Conservation (phyloP, 2,888 invertebrate species). For the Platycheirus albimanus region DNA sequence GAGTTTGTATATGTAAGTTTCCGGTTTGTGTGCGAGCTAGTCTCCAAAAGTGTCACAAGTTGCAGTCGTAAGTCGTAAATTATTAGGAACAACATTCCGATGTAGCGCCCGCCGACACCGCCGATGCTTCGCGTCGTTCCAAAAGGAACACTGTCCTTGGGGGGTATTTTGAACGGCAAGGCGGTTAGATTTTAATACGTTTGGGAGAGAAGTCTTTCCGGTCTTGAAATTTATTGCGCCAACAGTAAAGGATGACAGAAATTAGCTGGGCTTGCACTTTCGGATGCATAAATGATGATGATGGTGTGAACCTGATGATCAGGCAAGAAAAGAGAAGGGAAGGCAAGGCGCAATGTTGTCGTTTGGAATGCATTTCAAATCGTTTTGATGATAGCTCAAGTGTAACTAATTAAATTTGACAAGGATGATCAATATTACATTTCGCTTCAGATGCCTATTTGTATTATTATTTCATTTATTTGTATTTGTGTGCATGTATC, state of each 20-base stretch:
- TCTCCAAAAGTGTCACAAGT: slow-evolving; percentile 43
- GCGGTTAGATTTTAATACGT: slow-evolving; percentile 16
- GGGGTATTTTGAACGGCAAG: slow-evolving; percentile 3
- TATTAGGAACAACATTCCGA: slow-evolving; percentile 48
- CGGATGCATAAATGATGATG: too few relatives aligned
- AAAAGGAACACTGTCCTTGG: background rate
- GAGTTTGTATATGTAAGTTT: background rate
- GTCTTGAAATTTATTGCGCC: slow-evolving; percentile 45
- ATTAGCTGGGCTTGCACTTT: slow-evolving; percentile 52
- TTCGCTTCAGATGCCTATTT: background rate
- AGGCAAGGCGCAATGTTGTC: too few relatives aligned
- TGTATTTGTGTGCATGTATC: too few relatives aligned
- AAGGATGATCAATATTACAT: slow-evolving; percentile 23
- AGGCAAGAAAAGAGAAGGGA: background rate
- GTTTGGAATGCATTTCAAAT: slow-evolving; percentile 44
- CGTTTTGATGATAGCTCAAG: slow-evolving; percentile 36
- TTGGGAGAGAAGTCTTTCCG: slow-evolving; percentile 21
- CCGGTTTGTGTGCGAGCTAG: background rate
- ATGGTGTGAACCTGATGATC: too few relatives aligned
- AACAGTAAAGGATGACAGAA: slow-evolving; percentile 25
- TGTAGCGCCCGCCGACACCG: background rate
- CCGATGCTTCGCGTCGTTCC: slow-evolving; percentile 6
- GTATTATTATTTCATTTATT: slow-evolving; percentile 1
- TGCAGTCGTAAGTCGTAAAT: slow-evolving; percentile 63
- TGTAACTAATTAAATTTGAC: slow-evolving; percentile 65